Evolutionary conservation across 2,888 invertebrate species (phyloP).

Genomic region (Agriotes lineatus): DNA sequence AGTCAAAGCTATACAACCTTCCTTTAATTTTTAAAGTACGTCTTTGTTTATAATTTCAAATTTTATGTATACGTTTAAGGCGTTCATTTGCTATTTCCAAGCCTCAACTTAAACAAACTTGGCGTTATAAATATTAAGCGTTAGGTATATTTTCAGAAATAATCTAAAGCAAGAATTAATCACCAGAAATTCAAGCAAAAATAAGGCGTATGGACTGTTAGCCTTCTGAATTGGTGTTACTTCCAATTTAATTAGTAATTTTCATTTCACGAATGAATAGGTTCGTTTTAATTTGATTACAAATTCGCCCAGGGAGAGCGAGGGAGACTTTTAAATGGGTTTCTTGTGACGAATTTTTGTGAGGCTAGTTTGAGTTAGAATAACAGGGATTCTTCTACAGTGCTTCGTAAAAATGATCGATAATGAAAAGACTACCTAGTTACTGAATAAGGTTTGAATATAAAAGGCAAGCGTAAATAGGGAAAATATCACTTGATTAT

Average conservation of each 20-base stretch:
- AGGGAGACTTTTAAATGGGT: not conserved
- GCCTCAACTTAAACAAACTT: too few species aligned
- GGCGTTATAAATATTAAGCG: too few species aligned
- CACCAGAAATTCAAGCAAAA: not conserved
- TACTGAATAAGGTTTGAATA: conserved; percentile 28
- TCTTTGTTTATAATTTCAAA: too few species aligned
- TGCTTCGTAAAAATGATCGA: not conserved
- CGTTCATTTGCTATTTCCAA: too few species aligned
- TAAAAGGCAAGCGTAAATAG: conserved; percentile 34
- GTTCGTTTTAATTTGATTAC: conserved; percentile 6
- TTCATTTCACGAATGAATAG: conserved; percentile 5
- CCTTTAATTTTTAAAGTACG: too few species aligned
- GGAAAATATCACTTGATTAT: conserved; percentile 27
- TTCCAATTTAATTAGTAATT: conserved; percentile 6
- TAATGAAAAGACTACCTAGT: not conserved
- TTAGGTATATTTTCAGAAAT: too few species aligned
- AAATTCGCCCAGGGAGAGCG: not conserved
- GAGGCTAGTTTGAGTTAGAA: too few species aligned
- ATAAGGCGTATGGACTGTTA: not conserved
- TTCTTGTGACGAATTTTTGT: too few species aligned
- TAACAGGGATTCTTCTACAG: too few species aligned
- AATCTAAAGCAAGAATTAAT: too few species aligned
- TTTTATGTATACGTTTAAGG: too few species aligned
- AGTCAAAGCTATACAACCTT: too few species aligned
- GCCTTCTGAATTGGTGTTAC: not conserved